Percentiles rank a stretch among this genome's conserved stretches.
Evolutionary conservation across 2,113 vertebrate genomes (phyloP).

Genomic region (Colius striatus): DNA sequence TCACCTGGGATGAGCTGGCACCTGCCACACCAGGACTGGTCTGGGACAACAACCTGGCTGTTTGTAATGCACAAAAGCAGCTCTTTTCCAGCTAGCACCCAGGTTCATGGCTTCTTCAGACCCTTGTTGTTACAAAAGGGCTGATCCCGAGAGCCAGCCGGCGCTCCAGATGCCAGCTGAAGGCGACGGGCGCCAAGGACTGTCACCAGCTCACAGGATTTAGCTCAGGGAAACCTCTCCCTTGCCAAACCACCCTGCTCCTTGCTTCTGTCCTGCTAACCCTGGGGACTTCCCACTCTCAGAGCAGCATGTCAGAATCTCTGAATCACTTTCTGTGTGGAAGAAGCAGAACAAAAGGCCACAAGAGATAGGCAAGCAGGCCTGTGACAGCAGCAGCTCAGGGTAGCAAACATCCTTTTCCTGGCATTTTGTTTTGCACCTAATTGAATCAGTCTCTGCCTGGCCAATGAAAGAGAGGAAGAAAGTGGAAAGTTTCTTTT

Average conservation of each 20-base stretch:
- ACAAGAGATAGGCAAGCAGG: background rate
- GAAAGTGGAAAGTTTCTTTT: background rate
- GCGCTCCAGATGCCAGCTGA: background rate
- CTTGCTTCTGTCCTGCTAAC: background rate
- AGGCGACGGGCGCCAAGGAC: background rate
- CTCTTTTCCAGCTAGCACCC: background rate
- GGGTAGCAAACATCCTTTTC: slow-evolving; percentile 22
- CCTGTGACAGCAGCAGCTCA: background rate
- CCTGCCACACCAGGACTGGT: background rate
- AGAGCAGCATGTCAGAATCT: background rate
- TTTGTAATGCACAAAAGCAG: background rate
- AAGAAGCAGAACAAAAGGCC: slow-evolving; percentile 17
- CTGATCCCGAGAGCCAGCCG: background rate
- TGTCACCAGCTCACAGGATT: background rate
- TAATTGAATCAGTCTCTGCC: background rate
- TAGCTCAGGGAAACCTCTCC: background rate
- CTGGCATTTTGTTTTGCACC: slow-evolving; percentile 28
- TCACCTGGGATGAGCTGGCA: background rate
- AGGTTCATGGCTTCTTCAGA: background rate
- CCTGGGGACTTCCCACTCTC: background rate
- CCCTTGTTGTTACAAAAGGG: background rate
- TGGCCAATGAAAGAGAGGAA: background rate
- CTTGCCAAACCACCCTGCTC: background rate
- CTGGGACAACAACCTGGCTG: rapidly evolving
- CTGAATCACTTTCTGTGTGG: slow-evolving; percentile 13